These are phyloP conservation scores for Eurytoma californica DNA, from an alignment of 2,888 invertebrate species.

Conservation along the genomic window DNA sequence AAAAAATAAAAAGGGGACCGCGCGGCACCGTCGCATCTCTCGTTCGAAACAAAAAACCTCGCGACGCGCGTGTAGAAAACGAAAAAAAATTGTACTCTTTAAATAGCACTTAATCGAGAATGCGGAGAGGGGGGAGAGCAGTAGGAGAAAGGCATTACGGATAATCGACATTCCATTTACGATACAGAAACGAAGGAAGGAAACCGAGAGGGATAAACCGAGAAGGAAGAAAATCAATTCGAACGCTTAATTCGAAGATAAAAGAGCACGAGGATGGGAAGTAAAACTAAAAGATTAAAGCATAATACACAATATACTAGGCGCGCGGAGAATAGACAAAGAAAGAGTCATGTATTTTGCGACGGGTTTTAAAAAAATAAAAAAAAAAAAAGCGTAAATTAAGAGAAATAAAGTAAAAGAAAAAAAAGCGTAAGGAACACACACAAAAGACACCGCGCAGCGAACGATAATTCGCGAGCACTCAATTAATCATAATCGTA, in stretches of 20 bases:
- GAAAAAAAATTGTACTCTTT: slow-evolving; percentile 14
- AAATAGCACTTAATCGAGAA: slow-evolving; percentile 15
- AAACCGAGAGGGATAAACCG: not conserved
- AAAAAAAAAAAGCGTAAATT: slow-evolving; percentile 66
- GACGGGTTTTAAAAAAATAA: slow-evolving; percentile 73
- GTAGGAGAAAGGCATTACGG: not conserved
- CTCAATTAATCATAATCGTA: not conserved
- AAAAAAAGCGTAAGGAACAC: slow-evolving; percentile 32
- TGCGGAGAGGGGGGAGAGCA: not conserved
- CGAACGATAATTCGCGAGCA: slow-evolving; percentile 49
- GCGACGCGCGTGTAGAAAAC: slow-evolving; percentile 28
- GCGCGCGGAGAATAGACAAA: slow-evolving; percentile 63
- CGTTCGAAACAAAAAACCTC: slow-evolving; percentile 17
- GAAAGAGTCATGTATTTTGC: slow-evolving; percentile 72
- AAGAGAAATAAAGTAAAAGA: slow-evolving; percentile 59
- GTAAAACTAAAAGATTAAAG: slow-evolving; percentile 19
- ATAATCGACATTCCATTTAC: slow-evolving; percentile 38
- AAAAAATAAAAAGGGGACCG: not conserved
- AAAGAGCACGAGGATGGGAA: not conserved
- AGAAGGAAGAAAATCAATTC: not conserved
- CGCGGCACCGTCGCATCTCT: slow-evolving; percentile 10
- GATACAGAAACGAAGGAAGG: not conserved
- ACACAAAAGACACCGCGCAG: slow-evolving; percentile 28
- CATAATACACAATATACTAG: slow-evolving; percentile 59
- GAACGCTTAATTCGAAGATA: too few relatives aligned